Evolutionary conservation across 2,113 vertebrate genomes (phyloP).

Genomic region (Malaclemys terrapin): DNA sequence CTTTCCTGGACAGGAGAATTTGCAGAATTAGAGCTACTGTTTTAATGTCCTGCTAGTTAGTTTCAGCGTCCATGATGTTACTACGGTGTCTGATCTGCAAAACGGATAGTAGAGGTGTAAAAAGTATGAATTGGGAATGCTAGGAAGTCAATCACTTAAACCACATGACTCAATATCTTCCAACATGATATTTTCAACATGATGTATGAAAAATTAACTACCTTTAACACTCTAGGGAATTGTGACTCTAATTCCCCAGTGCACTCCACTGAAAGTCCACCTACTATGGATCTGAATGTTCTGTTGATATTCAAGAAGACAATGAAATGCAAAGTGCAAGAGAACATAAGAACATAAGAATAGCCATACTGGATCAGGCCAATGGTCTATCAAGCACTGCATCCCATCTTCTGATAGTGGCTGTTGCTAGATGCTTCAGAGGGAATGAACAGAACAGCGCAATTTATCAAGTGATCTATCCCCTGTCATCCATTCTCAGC

Average conservation of each 20-base stretch:
- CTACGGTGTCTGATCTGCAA: background rate
- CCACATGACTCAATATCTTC: background rate
- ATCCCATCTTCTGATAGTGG: too few relatives aligned
- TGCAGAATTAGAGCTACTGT: constrained; percentile 1
- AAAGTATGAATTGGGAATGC: background rate
- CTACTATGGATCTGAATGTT: background rate
- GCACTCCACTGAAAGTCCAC: background rate
- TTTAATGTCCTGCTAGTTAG: background rate
- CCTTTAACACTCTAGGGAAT: background rate
- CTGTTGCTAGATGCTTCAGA: too few relatives aligned
- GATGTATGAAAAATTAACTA: background rate
- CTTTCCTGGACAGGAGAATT: background rate
- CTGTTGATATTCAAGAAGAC: background rate
- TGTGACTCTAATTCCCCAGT: background rate
- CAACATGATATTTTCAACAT: background rate
- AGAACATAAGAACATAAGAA: too few relatives aligned
- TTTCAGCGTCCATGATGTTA: background rate
- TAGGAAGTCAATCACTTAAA: background rate
- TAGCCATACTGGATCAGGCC: too few relatives aligned
- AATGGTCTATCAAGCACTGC: too few relatives aligned
- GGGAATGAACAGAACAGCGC: too few relatives aligned
- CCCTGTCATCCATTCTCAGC: too few relatives aligned
- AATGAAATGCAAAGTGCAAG: background rate
- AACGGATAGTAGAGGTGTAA: background rate
- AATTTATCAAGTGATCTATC: too few relatives aligned